Percentiles rank a stretch among this genome's conserved stretches.
These are phyloP conservation scores for Limnephilus lunatus DNA, from an alignment of 2,888 invertebrate species.

Conservation along the genomic window DNA sequence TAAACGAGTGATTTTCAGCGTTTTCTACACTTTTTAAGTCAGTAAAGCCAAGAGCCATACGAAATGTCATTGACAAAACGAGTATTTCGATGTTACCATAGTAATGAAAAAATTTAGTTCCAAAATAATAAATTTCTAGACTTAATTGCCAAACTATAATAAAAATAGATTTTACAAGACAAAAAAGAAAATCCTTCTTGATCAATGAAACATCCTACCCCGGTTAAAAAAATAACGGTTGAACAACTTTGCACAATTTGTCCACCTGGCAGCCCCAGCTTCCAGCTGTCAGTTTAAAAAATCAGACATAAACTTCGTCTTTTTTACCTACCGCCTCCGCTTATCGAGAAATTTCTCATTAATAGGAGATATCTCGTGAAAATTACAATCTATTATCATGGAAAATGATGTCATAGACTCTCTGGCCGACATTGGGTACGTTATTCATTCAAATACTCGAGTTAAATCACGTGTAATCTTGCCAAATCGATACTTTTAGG, in stretches of 20 bases:
- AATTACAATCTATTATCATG: constrained; percentile 70
- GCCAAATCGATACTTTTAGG: neutral
- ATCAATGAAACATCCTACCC: neutral
- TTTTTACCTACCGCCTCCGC: constrained; percentile 12
- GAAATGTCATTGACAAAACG: too few relatives aligned
- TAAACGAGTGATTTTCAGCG: too few relatives aligned
- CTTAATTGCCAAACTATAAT: too few relatives aligned
- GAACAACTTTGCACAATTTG: neutral
- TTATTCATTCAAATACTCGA: constrained; percentile 53
- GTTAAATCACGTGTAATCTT: neutral
- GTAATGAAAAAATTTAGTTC: too few relatives aligned
- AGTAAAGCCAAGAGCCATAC: too few relatives aligned
- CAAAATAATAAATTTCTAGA: too few relatives aligned
- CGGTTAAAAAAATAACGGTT: neutral
- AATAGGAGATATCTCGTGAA: neutral
- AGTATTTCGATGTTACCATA: too few relatives aligned
- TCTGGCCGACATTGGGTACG: constrained; percentile 80
- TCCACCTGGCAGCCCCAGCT: neutral
- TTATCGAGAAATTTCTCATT: neutral
- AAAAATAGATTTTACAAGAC: too few relatives aligned
- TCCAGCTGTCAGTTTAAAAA: constrained; percentile 4
- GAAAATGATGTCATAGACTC: constrained; percentile 80
- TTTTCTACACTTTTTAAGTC: too few relatives aligned
- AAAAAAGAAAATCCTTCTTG: too few relatives aligned
- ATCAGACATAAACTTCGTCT: neutral